These are phyloP conservation scores for Percina caprodes DNA, from an alignment of 2,113 vertebrate species.

Conservation along the genomic window DNA sequence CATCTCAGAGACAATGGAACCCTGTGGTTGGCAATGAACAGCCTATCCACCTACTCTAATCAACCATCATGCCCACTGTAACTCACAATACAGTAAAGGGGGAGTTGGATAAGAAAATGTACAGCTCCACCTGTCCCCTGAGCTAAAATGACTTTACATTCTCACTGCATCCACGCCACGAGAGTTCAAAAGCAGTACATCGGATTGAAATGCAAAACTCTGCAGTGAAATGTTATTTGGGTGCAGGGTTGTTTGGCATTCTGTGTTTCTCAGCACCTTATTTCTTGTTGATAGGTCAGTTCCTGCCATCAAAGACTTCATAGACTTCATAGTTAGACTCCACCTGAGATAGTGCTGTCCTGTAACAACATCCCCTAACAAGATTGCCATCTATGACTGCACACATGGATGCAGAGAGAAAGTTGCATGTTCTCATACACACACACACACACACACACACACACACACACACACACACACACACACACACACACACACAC, in stretches of 20 bases:
- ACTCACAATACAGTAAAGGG: neutral
- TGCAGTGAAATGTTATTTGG: constrained; percentile 51
- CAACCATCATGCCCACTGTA: constrained; percentile 3
- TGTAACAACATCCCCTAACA: constrained; percentile 30
- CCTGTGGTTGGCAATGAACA: neutral
- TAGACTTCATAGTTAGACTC: neutral
- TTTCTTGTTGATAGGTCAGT: constrained; percentile 39
- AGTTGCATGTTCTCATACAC: constrained; percentile 3
- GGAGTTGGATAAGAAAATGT: constrained; percentile 11
- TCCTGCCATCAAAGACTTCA: constrained; percentile 44
- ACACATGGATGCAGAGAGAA: constrained; percentile 1
- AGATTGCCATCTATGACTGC: constrained; percentile 14
- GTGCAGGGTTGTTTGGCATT: constrained; percentile 50
- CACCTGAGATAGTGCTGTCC: constrained; percentile 12
- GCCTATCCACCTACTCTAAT: constrained; percentile 23
- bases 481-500: neutral
- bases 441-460: neutral
- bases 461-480: neutral
- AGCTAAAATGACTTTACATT: constrained; percentile 48
- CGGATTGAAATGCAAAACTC: constrained; percentile 68
- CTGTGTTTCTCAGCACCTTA: constrained; percentile 39
- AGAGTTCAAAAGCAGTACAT: constrained; percentile 62
- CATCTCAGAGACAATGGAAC: neutral
- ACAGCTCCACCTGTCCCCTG: constrained; percentile 36
- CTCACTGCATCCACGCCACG: constrained; percentile 32